Evolutionary conservation across 1,140 invertebrate genomes (phyloP).

Genomic region (Mya arenaria): DNA sequence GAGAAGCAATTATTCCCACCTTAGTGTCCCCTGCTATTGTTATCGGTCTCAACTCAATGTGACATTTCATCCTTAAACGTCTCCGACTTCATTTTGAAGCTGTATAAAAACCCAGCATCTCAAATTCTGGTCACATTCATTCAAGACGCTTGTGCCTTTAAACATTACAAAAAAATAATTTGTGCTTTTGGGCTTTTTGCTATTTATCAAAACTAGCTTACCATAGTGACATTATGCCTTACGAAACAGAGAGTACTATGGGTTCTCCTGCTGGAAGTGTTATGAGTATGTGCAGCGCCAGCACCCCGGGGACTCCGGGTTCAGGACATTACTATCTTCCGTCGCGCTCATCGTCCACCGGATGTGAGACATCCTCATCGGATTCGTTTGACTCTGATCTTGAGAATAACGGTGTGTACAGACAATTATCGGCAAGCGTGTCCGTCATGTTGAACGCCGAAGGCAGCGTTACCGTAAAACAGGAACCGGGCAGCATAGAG

Average conservation of each 20-base stretch:
- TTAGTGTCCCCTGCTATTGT: slow-evolving; percentile 53
- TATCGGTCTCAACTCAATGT: slow-evolving; percentile 51
- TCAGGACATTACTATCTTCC: slow-evolving; percentile 38
- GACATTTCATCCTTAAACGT: slow-evolving; percentile 44
- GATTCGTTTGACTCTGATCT: slow-evolving; percentile 52
- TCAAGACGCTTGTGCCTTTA: slow-evolving; percentile 40
- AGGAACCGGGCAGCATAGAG: slow-evolving; percentile 21
- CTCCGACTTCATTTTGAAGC: neutral
- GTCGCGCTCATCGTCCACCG: slow-evolving; percentile 19
- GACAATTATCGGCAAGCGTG: slow-evolving; percentile 10
- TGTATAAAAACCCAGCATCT: slow-evolving; percentile 40
- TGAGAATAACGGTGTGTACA: slow-evolving; percentile 50
- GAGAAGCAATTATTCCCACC: slow-evolving; percentile 50
- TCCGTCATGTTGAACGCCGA: neutral
- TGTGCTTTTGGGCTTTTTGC: too few species aligned
- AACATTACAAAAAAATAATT: neutral
- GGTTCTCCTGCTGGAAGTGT: slow-evolving; percentile 42
- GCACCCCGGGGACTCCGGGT: slow-evolving; percentile 42
- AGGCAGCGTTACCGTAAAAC: neutral
- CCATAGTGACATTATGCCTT: slow-evolving; percentile 13
- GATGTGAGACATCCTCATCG: slow-evolving; percentile 30
- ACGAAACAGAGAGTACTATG: slow-evolving; percentile 31
- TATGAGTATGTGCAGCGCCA: slow-evolving; percentile 43
- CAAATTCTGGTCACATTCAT: slow-evolving; percentile 43
- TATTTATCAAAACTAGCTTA: too few species aligned